A percentile compares a stretch with the other conserved stretches of the same genome.
Evolutionary conservation across 2,888 invertebrate species (phyloP).

Genomic region (Pantelozetes paolii): DNA sequence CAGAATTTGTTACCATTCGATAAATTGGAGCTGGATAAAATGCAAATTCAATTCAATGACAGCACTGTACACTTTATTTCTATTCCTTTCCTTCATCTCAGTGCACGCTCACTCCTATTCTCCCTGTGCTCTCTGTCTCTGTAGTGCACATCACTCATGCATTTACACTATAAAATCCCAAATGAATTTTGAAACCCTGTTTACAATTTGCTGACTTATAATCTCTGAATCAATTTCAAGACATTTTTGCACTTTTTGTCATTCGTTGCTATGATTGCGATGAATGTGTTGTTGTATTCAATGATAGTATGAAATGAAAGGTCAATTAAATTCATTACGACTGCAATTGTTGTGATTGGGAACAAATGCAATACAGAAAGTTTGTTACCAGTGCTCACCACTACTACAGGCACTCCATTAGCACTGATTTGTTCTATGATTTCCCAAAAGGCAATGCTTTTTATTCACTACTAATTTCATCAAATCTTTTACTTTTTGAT

Average conservation of each 20-base stretch:
- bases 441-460: slow-evolving; percentile 14
- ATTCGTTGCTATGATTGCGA: neutral
- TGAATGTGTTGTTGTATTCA: slow-evolving; percentile 9
- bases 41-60: slow-evolving; percentile 31
- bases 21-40: slow-evolving; percentile 28
- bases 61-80: slow-evolving; percentile 8
- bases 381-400: slow-evolving; percentile 27
- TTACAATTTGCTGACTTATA: slow-evolving; percentile 33
- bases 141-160: slow-evolving; percentile 19
- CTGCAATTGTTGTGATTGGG: slow-evolving; percentile 26
- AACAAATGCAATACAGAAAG: slow-evolving; percentile 18
- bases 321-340: slow-evolving; percentile 31
- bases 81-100: neutral
- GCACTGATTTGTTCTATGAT: slow-evolving; percentile 26
- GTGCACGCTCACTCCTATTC: neutral
- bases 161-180: slow-evolving; percentile 23
- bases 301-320: neutral
- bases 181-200: slow-evolving; percentile 33
- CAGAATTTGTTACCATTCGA: slow-evolving; percentile 7
- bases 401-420: slow-evolving; percentile 15
- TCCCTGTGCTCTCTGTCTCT: neutral
- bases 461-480: slow-evolving; percentile 21
- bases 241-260: neutral
- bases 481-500: neutral
- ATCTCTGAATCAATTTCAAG: neutral